phyloP scores from a whole-genome alignment of 1,140 invertebrate genomes.

The Cydia pomonella region DNA sequence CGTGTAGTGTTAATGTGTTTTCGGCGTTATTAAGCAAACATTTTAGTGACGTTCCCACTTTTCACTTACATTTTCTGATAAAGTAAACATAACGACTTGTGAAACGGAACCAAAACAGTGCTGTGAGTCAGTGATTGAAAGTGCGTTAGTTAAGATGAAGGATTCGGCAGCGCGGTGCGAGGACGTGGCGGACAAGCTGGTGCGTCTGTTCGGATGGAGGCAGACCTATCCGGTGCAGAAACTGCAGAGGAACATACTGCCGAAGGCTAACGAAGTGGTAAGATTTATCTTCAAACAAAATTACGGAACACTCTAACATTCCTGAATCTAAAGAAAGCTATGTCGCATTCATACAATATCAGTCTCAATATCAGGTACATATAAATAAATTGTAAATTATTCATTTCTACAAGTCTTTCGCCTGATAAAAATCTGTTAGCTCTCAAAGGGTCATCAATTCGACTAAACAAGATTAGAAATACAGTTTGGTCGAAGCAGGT shows the following conservation, averaged over 20 bases:
- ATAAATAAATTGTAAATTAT: not conserved
- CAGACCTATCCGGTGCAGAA: constrained; percentile 89
- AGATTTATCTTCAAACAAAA: too few species aligned
- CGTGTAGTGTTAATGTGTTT: constrained; percentile 3
- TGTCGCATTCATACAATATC: too few species aligned
- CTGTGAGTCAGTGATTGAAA: constrained; percentile 24
- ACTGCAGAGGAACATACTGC: constrained; percentile 84
- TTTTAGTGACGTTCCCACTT: constrained; percentile 28
- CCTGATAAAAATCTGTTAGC: not conserved
- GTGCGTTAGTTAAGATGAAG: constrained; percentile 60
- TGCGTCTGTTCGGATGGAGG: constrained; percentile 87
- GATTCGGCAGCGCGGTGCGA: constrained; percentile 74
- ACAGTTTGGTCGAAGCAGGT: not conserved
- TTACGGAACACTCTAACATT: too few species aligned
- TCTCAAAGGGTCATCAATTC: not conserved
- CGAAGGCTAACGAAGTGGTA: constrained; percentile 72
- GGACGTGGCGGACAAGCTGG: constrained; percentile 85
- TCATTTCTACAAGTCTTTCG: constrained; percentile 35
- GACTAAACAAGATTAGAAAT: not conserved
- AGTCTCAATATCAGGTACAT: too few species aligned
- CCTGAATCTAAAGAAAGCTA: too few species aligned
- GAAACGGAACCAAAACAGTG: constrained; percentile 21
- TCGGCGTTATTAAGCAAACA: not conserved
- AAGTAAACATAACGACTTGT: constrained; percentile 19
- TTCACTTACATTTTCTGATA: constrained; percentile 15